Evolutionary conservation across 64 coral and sea anemone species (phyloP), one percentile per base, ranked within the genome.

Genomic region (Anthopleura sola): DNA sequence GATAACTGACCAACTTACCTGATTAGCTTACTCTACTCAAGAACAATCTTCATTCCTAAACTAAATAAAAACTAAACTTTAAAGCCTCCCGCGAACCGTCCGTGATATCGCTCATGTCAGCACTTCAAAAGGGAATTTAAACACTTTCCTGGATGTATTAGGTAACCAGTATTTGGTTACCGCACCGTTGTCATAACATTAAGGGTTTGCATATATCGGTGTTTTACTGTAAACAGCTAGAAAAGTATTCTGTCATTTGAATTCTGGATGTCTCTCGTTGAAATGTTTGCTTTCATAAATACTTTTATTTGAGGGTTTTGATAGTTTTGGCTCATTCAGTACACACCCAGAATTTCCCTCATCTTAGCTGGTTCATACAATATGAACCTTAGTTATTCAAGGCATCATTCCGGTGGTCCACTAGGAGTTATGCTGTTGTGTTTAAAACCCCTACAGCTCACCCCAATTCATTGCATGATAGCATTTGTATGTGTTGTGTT

Each of bases 71-170:
- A 71, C 11, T 34, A 16, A 71, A 71, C 3, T 31, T 16, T 71
- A 33, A 26, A 62, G n/a, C 21, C 13, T 8, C 21, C 9, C 24
- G 62, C 20, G 5, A n/a, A n/a, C n/a, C n/a, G 23, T 68, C 13
- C 58, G 66, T 15, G 66, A 9, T 36, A 7, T 71, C 29, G 11
- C 24, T 5, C 10, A 71, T 71, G 29, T 71, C 66, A 71, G 26
- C 66, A 34, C 66, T 71, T 71, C 66, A 71, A 32, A 62, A 62
- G 58, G 58, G 58, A 62, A 62, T 62, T 62, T 24, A 62, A 71
- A 71, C 66, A 32, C 66, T 71, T 71, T 71, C 66, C 66, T 71
- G 66, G 26, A 71, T 71, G 66, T 32, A 71, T 71, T 71, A 71
- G 11, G 66, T 71, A 71, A 14, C 29, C 29, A 62, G 66, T 32